A percentile compares a stretch with the other conserved stretches of the same genome.
These are phyloP conservation scores for Salvator merianae DNA, from an alignment of 2,113 vertebrate genomes.

Conservation along the genomic window DNA sequence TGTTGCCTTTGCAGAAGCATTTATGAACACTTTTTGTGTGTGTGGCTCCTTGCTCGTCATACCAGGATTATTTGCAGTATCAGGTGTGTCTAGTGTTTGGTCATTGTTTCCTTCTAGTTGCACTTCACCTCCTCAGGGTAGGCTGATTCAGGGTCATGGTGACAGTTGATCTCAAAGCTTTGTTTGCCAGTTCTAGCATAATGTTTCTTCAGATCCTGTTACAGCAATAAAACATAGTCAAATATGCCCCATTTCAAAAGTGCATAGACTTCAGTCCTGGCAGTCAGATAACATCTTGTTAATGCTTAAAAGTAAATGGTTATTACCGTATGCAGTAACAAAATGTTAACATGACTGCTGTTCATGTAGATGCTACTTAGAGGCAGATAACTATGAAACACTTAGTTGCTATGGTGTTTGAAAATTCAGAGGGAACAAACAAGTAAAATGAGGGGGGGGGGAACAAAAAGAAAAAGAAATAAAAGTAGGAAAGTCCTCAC, in stretches of 20 bases:
- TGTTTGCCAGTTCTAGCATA: constrained; percentile 29
- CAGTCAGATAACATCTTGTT: not conserved
- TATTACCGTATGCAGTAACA: not conserved
- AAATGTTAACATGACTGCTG: not conserved
- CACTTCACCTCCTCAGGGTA: constrained; percentile 18
- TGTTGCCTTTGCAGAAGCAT: not conserved
- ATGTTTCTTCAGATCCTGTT: not conserved
- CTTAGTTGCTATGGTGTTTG: not conserved
- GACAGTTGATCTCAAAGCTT: constrained; percentile 27
- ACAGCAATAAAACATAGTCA: constrained; percentile 28
- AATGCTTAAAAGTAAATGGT: constrained; percentile 16
- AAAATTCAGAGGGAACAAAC: not conserved
- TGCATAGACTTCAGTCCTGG: constrained; percentile 37
- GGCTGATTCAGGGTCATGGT: constrained; percentile 11
- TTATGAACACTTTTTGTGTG: not conserved
- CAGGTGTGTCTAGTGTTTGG: constrained; percentile 42
- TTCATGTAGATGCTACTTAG: not conserved
- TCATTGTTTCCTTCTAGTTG: constrained; percentile 26
- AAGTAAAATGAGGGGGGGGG: not conserved
- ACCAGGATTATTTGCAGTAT: constrained; percentile 26
- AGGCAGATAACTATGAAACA: not conserved
- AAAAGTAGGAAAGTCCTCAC: no score
- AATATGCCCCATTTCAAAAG: constrained; percentile 30
- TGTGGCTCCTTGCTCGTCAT: not conserved
- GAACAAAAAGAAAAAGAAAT: not conserved